Evolutionary conservation across 2,888 invertebrate genomes (phyloP).

Genomic region (Polydrusus pterygomalis): DNA sequence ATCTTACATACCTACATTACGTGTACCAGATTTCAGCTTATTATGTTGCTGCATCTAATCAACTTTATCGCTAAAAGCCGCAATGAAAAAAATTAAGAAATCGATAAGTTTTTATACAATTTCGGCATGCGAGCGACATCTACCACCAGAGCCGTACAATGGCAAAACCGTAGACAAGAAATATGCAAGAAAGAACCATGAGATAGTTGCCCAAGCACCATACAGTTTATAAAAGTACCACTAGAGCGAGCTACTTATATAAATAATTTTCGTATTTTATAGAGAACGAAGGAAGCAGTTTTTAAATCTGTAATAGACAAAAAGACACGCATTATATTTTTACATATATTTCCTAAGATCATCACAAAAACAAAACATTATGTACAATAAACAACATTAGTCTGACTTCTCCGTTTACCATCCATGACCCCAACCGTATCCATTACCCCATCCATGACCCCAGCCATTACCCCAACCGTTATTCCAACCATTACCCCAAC

Average conservation of each 20-base stretch:
- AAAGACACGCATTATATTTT: not conserved
- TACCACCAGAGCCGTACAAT: not conserved
- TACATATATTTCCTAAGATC: slow-evolving; percentile 49
- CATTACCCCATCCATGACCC: slow-evolving; percentile 28
- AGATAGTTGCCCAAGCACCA: not conserved
- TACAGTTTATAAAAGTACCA: not conserved
- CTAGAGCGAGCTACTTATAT: not conserved
- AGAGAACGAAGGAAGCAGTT: too few relatives aligned
- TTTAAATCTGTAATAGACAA: not conserved
- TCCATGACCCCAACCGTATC: slow-evolving; percentile 21
- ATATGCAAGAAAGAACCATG: not conserved
- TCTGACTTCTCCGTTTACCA: slow-evolving; percentile 21
- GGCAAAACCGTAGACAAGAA: not conserved
- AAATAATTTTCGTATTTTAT: too few relatives aligned
- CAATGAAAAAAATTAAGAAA: too few relatives aligned
- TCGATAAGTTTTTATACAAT: not conserved
- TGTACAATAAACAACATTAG: slow-evolving; percentile 32
- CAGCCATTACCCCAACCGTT: not conserved
- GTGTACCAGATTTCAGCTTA: too few relatives aligned
- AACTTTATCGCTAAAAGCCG: too few relatives aligned
- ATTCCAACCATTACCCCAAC: slow-evolving; percentile 31
- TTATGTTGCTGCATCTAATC: too few relatives aligned
- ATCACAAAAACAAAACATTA: slow-evolving; percentile 48
- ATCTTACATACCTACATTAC: too few relatives aligned
- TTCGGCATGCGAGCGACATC: not conserved